Evolutionary conservation across 2,888 invertebrate genomes (phyloP), one percentile per base, ranked within the genome.

Genomic region (Lepas anatifera): DNA sequence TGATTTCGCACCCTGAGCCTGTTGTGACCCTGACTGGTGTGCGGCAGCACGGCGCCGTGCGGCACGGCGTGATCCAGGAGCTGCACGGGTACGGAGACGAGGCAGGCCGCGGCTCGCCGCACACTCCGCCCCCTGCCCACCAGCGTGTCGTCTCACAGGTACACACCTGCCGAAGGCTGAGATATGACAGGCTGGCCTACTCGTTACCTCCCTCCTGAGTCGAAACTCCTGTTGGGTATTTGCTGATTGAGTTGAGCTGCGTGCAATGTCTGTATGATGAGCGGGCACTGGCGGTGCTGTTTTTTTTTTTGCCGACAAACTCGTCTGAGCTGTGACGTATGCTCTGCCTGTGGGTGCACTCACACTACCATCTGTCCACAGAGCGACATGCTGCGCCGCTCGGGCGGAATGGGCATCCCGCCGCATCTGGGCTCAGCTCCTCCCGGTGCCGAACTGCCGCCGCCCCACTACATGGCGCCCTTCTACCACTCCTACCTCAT

Each of bases 401-500:
- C 58, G 4, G 52, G 27, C 16, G 22, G 18, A 2, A 13, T 32
- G 7, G 32, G 25, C 22, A 32, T 58, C 32, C 58, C 32, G 22
- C 58, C 58, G 18, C 58, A 58, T 35, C 35, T 58, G 58, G 58
- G 32, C 18, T 52, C 52, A 18, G 11, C 52, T 13, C 22, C 32
- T 10, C 16, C 58, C 22, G 7, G 25, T 8, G 48, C 25, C 35
- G 58, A 58, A 10, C 35, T 58, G 58, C 35, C 58, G 2, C 35
- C 58, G 2, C 6, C 58, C 58, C 58, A 67, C 69, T 32, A 70
- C 69, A 43, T 70, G 68, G 46, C 70, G 69, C 69, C 63, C 72
- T 64, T 73, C 69, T 71, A 77, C 39, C 72, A 76, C 69, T 70
- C 70, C 27, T 73, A 77, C 69, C 75, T 77, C 63, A 77, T 80